Evolutionary conservation across 1,140 invertebrate species (phyloP).

Genomic region (Platorchestia sp.): DNA sequence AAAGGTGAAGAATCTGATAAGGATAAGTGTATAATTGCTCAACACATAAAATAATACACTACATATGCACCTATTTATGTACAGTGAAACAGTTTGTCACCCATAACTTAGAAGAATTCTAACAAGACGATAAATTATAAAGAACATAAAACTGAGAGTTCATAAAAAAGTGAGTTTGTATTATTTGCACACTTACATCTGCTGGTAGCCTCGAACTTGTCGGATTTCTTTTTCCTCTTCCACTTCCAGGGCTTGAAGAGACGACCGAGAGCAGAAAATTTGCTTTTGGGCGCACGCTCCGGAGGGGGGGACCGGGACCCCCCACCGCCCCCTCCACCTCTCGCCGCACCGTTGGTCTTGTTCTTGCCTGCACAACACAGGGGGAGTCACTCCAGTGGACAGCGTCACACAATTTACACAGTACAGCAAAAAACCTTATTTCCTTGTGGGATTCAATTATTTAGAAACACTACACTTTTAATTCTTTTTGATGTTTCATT

Average conservation of each 20-base stretch:
- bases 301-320: conserved; percentile 80
- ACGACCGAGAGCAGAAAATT: conserved; percentile 92
- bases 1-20: not conserved
- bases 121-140: not conserved
- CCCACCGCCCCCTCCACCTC: conserved; percentile 68
- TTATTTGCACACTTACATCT: conserved; percentile 82
- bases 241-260: conserved; percentile 99
- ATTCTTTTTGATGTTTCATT: not conserved
- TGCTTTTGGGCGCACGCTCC: conserved; percentile 83
- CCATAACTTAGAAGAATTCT: not conserved
- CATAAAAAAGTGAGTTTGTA: not conserved
- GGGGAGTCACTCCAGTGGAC: conserved; percentile 31
- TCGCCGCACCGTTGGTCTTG: conserved; percentile 85
- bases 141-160: not conserved
- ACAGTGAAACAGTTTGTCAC: not conserved
- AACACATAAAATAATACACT: not conserved
- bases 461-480: not conserved
- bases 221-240: conserved; percentile 98
- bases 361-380: conserved; percentile 85
- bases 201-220: conserved; percentile 93
- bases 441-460: not conserved
- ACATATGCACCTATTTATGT: not conserved
- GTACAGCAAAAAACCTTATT: not conserved
- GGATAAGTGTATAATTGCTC: not conserved
- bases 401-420: not conserved